Evolutionary conservation across 2,888 invertebrate species (phyloP).

Genomic region (Cristatella mucedo): DNA sequence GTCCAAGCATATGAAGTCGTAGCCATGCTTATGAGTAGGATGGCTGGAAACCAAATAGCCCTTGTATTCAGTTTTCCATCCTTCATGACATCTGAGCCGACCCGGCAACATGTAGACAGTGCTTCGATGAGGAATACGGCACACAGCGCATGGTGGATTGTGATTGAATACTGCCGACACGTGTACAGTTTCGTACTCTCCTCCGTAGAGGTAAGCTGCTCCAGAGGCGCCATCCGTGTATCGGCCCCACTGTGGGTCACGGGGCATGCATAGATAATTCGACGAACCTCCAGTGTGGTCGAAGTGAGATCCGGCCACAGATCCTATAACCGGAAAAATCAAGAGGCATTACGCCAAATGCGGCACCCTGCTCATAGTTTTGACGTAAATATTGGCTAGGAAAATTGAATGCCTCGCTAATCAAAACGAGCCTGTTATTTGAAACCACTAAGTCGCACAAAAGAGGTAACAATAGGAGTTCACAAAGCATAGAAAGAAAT

Average conservation of each 20-base stretch:
- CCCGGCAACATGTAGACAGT: conserved; percentile 15
- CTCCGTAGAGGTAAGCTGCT: conserved; percentile 10
- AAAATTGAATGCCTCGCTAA: too few species aligned
- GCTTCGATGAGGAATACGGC: conserved; percentile 8
- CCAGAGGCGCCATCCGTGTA: background rate
- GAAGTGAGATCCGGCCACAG: too few species aligned
- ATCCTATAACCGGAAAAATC: too few species aligned
- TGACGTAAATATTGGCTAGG: too few species aligned
- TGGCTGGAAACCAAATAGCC: conserved; percentile 16
- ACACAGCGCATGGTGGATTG: conserved; percentile 16
- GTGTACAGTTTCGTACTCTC: conserved; percentile 13
- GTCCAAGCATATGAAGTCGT: conserved; percentile 14
- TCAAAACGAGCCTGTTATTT: too few species aligned
- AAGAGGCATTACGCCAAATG: too few species aligned
- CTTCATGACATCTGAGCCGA: conserved; percentile 13
- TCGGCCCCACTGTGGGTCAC: conserved; percentile 10
- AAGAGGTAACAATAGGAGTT: too few species aligned
- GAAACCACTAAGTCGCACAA: too few species aligned
- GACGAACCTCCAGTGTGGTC: conserved; percentile 10
- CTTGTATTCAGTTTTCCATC: conserved; percentile 16
- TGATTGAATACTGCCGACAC: background rate
- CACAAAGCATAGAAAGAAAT: too few species aligned
- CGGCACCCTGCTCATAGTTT: too few species aligned
- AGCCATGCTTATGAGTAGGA: conserved; percentile 8
- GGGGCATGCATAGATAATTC: conserved; percentile 13